These are phyloP conservation scores for Caloenas nicobarica DNA, from an alignment of 2,113 vertebrate species.

Conservation along the genomic window DNA sequence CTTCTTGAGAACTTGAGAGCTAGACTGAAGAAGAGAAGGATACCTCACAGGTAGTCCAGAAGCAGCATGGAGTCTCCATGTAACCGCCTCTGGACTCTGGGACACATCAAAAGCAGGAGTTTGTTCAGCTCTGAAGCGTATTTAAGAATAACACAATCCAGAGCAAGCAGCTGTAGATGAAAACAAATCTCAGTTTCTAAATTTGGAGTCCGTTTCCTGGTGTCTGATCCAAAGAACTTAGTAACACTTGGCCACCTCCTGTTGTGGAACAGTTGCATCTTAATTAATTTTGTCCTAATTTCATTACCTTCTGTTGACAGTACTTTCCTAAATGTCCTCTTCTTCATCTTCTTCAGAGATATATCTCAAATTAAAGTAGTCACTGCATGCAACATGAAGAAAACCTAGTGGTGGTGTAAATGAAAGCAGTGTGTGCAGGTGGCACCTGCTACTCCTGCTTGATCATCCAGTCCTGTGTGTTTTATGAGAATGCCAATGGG, in stretches of 20 bases:
- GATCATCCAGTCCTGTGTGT: not conserved
- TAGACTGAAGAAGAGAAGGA: not conserved
- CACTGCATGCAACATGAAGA: not conserved
- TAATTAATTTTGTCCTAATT: not conserved
- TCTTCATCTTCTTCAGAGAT: fast-evolving
- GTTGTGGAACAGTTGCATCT: not conserved
- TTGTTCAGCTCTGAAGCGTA: not conserved
- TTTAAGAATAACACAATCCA: not conserved
- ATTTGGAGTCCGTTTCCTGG: not conserved
- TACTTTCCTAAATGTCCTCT: not conserved
- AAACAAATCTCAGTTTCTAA: not conserved
- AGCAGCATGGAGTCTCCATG: fast-evolving
- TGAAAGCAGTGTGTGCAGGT: not conserved
- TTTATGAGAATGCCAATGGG: fast-evolving
- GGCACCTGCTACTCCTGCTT: not conserved
- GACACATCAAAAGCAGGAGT: not conserved
- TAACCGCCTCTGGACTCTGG: not conserved
- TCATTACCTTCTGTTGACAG: not conserved
- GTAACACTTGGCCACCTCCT: not conserved
- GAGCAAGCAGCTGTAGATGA: not conserved
- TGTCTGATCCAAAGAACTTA: not conserved
- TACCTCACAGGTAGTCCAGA: not conserved
- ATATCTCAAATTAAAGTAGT: not conserved
- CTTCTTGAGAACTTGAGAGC: not conserved
- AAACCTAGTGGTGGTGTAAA: not conserved